Evolutionary conservation across 2,797 vertebrate species (phyloP).

Genomic region (Oryzias sinensis): DNA sequence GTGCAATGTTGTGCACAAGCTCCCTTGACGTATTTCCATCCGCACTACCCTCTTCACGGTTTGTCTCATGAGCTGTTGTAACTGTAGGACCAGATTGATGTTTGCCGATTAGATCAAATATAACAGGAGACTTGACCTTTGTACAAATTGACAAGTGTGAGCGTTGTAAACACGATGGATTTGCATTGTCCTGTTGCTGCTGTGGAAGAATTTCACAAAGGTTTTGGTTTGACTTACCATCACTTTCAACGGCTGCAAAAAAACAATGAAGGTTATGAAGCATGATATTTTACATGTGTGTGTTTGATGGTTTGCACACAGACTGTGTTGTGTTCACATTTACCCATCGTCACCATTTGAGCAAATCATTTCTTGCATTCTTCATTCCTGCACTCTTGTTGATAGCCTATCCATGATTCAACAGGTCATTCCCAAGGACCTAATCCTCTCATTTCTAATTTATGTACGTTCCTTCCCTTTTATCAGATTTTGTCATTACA

Average conservation of each 20-base stretch:
- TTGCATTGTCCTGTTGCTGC: constrained; percentile 56
- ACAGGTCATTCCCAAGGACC: constrained; percentile 69
- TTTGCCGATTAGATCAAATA: constrained; percentile 62
- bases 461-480: constrained; percentile 53
- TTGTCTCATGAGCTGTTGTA: constrained; percentile 30
- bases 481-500: constrained; percentile 71
- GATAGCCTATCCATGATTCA: constrained; percentile 68
- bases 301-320: constrained; percentile 13
- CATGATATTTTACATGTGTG: constrained; percentile 10
- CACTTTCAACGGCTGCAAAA: constrained; percentile 44
- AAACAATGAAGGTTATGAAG: constrained; percentile 45
- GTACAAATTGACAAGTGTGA: constrained; percentile 63
- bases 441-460: constrained; percentile 73
- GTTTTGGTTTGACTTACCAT: constrained; percentile 26
- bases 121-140: constrained; percentile 66
- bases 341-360: constrained; percentile 14
- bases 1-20: constrained; percentile 18
- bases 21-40: background rate
- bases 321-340: constrained; percentile 11
- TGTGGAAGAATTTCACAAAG: constrained; percentile 38
- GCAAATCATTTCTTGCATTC: constrained; percentile 24
- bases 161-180: constrained; percentile 66
- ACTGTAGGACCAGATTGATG: constrained; percentile 45
- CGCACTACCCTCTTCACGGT: constrained; percentile 33
- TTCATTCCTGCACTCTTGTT: constrained; percentile 27